Base-by-base conservation (phyloP, 2,797 vertebrate genomes). In the Chiroxiphia lanceolata region DNA sequence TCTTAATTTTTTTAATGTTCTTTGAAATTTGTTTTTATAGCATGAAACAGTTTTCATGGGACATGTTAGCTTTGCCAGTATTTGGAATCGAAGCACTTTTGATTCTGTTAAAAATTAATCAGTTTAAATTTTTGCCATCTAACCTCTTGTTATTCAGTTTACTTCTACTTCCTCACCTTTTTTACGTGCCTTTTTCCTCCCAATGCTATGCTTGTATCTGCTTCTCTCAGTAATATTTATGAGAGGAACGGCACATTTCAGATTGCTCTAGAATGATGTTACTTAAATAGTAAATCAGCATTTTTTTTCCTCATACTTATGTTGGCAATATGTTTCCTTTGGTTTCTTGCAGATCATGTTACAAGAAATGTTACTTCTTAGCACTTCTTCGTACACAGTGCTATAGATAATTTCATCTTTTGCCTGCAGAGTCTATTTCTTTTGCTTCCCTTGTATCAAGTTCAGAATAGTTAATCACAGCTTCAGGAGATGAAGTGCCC, bases 171-270 rank as follows among this genome's bases (percentile, higher is more conserved):
- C 25, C 15, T 82, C 21, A 13, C 29, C 15, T 82, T 64, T 85
- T 74, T 25, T 51, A n/a, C 20, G 57, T 25, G 1, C 54, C 1
- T 14, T 44, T 81, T 89, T 59, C 34, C 51, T 29, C 14, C 33
- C 0, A 0, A 2, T 74, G 19, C 10, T 88, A 1, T 27, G 15
- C 31, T 42, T 3, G 0, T 65, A 27, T 76, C 36, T 68, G 16
- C 14, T 65, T 48, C 23, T 83, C 80, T 80, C 33, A n/a, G 33
- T 80, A 45, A 4, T 63, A 50, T 36, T 83, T 87, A 19, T 71
- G 16, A 38, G 13, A 64, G 45, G 33, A 91, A 20, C 15, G 90
- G 21, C 11, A 72, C 61, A 72, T 76, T 69, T 87, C 47, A 84
- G 13, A 34, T 51, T 38, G 5, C 1, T 72, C 15, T 53, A 19